Evolutionary conservation across 2,113 vertebrate genomes (phyloP), one percentile per base, ranked within the genome.

Genomic region (Parus major): DNA sequence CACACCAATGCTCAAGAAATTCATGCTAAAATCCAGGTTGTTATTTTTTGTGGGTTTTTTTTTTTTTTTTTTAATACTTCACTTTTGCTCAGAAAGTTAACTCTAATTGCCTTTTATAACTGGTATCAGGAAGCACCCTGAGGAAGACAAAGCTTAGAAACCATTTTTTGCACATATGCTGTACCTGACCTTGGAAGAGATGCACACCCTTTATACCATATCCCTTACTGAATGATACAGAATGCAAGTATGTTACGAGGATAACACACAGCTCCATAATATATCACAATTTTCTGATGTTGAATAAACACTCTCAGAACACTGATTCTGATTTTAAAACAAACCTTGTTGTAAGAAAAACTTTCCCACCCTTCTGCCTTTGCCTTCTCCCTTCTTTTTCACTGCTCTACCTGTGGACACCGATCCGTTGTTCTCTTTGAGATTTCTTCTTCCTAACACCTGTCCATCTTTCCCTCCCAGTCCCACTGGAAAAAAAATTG

Each of bases 371-470:
- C 17, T 84, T 31, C 44, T 68, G 36, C 25, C 11, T 80, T 11
- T 59, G 20, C 72, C 3, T 53, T 50, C 35, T 91, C 57, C 11
- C 20, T 31, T 29, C 42, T 52, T 85, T 68, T 42, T 68, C 28
- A 31, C 0, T 80, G n/a, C 31, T 60, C 17, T 31, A 24, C 21
- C 52, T 42, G 10, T 3, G 12, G n/a, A 56, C 31, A 52, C 5
- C 0, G 0, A 52, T 20, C 39, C 35, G 1, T 14, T 59, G 21
- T 29, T 66, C 18, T 81, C 25, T 66, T 60, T 9, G 33, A 63
- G 25, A 28, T 22, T 75, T 2, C 5, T 42, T 50, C 27, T 16
- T 75, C 39, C 49, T 44, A 47, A 47, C 27, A 27, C 50, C 55
- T 55, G 10, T 21, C 23, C 12, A 20, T 23, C 76, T 91, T 49